phyloP scores from a whole-genome alignment of 2,888 invertebrate genomes.

The Leucophenga montana region DNA sequence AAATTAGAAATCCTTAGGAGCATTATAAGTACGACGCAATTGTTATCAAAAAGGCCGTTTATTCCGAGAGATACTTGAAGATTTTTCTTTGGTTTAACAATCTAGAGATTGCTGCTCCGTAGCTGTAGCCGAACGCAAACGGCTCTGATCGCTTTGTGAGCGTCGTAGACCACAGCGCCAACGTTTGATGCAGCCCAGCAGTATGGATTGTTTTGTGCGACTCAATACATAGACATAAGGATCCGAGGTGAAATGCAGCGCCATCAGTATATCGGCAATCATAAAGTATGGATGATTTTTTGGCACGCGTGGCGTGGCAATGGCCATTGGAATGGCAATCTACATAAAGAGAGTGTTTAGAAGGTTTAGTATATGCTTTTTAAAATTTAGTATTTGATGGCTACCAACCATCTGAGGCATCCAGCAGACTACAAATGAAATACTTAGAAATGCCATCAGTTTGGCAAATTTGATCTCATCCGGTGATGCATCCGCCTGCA shows the following conservation, averaged over 20 bases:
- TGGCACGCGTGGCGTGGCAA: constrained; percentile 61
- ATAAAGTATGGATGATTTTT: constrained; percentile 71
- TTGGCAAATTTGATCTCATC: constrained; percentile 90
- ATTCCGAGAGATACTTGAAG: no score
- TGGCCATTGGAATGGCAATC: constrained; percentile 79
- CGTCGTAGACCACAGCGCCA: constrained; percentile 70
- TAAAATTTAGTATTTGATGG: neutral
- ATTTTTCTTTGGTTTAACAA: neutral
- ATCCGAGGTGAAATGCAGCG: constrained; percentile 87
- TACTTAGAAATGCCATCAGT: constrained; percentile 87
- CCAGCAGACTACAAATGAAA: constrained; percentile 89
- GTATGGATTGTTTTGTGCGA: constrained; percentile 74
- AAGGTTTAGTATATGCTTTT: neutral
- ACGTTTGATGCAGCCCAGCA: constrained; percentile 68
- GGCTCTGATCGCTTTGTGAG: constrained; percentile 70
- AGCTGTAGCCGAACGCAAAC: constrained; percentile 66
- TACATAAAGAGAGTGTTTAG: constrained; percentile 65
- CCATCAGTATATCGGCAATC: constrained; percentile 83
- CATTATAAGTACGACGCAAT: neutral
- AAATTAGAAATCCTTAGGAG: neutral
- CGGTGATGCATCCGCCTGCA: constrained; percentile 74
- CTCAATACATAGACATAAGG: constrained; percentile 88
- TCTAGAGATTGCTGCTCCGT: constrained; percentile 70
- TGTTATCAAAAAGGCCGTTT: no score
- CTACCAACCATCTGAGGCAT: constrained; percentile 87